Evolutionary conservation across 2,113 vertebrate species (phyloP), one percentile per base, ranked within the genome.

Genomic region (Anarrhichthys ocellatus): DNA sequence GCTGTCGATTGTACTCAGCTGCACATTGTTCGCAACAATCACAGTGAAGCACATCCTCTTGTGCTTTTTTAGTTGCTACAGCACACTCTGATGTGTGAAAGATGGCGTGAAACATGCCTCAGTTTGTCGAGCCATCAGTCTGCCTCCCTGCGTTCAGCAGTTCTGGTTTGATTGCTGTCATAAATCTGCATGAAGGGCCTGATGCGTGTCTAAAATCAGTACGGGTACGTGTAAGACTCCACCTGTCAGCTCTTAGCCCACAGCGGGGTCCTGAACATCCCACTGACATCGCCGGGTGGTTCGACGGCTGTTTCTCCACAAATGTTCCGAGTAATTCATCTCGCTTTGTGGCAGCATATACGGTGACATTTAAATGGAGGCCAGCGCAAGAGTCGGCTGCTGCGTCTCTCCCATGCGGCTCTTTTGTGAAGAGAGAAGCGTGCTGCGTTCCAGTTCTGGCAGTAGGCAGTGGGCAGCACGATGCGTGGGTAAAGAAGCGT

Each of bases 381-480:
- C 62, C 27, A 24, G 36, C 46, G n/a, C 67, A 40, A 10, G 77
- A 85, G 78, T 79, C 76, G 8, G 38, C 73, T 65, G 32, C 78
- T 71, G 75, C 50, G 72, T 62, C 1, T 56, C 65, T 86, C 70
- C 63, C 81, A 76, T 69, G 73, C 54, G 62, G 88, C 56, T 80
- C 82, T 74, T 84, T 91, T 90, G 76, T 85, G 50, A 78, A 75
- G 83, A 76, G 59, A 69, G 59, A 90, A 18, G 65, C 14, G n/a
- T 52, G 46, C 56, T 52, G 46, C 56, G 6, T 71, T 83, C 76
- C 71, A 44, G 82, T 65, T 78, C 58, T n/a, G 76, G 63, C 84
- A 78, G 86, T 74, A 80, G 71, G 73, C 80, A 83, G 91, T 90
- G 81, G 92, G 90, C 84, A 87, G 89, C 42, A 6, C 8, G 42